phyloP scores from a whole-genome alignment of 64 coral and sea anemone genomes.

The Actinia tenebrosa region DNA sequence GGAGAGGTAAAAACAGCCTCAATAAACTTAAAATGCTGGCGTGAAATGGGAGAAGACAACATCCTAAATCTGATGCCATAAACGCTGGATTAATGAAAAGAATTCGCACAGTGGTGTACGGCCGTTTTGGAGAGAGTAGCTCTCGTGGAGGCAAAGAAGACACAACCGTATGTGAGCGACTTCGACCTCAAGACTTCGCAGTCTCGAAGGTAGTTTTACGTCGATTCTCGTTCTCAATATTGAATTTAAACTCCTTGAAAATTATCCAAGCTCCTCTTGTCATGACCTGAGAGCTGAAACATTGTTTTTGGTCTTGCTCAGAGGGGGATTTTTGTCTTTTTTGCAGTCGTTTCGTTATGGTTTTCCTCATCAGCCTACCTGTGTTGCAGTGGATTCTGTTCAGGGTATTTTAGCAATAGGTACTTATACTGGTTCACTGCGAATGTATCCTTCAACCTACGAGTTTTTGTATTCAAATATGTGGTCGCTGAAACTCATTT shows the following conservation, averaged over 20 bases:
- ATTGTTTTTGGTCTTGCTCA: not conserved
- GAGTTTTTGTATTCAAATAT: not conserved
- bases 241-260: not conserved
- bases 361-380: conserved; percentile 91
- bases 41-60: conserved; percentile 5
- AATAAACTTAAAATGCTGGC: not conserved
- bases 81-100: conserved; percentile 29
- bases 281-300: not conserved
- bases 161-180: conserved; percentile 58
- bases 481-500: not conserved
- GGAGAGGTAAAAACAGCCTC: not conserved
- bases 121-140: not conserved
- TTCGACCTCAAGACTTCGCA: conserved; percentile 80
- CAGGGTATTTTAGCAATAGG: conserved; percentile 88
- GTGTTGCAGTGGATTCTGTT: conserved; percentile 82
- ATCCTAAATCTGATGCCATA: not conserved
- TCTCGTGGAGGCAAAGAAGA: conserved; percentile 47
- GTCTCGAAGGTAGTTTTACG: conserved; percentile 68
- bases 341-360: conserved; percentile 88
- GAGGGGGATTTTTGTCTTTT: conserved; percentile 8
- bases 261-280: not conserved
- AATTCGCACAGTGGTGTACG: conserved; percentile 2
- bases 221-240: not conserved
- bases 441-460: conserved; percentile 85
- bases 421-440: conserved; percentile 59